Evolutionary conservation across 2,113 vertebrate species (phyloP), one percentile per base, ranked within the genome.

Genomic region (Mormoops blainvillei): DNA sequence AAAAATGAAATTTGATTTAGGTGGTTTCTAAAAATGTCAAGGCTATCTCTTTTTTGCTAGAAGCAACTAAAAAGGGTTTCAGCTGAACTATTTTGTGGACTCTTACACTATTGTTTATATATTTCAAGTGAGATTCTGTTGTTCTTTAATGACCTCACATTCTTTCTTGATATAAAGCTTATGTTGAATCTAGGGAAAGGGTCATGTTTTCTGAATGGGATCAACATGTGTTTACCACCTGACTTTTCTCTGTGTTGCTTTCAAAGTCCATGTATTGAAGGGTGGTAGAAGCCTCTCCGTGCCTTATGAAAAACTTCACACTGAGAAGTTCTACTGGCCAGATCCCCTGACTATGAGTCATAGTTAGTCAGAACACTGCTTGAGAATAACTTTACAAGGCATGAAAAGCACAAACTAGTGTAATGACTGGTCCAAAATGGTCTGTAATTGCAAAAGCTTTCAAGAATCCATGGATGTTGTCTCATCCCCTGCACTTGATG

Each of bases 331-430:
- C 87, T 61, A 56, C 52, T 92, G 54, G 61, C 67, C 65, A n/a
- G 61, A 63, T 81, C 74, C 52, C 70, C 87, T 87, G 88, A 85
- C 82, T 58, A 6, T 96, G 97, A 95, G 65, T 97, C 87, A 96
- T 36, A 87, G 70, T 52, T 36, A 87, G 70, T 52, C 38, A 52
- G 52, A 94, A 54, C 50, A 33, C 26, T 78, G 61, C 61, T 92
- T 74, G 61, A 87, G 31, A 96, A 92, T 96, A 61, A 91, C 45
- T 88, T 96, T 91, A 92, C n/a, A 92, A 96, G 45, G 73, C 43
- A 93, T 91, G 78, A 54, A 82, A 81, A 92, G 58, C 94, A 92
- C 87, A 94, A 63, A 56, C 85, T 36, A 68, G 43, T 82, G 90
- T 95, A 81, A 94, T 76, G 71, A 65, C 45, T 68, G 63, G 18